Evolutionary conservation across 2,113 vertebrate species (phyloP).

Genomic region (Syrrhaptes paradoxus): DNA sequence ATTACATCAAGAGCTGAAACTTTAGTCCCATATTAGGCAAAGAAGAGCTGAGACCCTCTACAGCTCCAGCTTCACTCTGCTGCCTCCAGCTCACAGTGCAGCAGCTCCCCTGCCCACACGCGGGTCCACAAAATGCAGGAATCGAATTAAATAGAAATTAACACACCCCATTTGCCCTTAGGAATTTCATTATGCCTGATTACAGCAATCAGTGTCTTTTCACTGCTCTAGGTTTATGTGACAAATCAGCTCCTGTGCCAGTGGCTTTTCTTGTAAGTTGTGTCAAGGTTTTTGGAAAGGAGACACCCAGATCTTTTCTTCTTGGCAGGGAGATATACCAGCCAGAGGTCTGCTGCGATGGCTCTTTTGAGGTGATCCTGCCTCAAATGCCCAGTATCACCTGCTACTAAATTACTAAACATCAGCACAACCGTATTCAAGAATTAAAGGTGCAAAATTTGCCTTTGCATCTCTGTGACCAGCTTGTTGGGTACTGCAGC

Average conservation of each 20-base stretch:
- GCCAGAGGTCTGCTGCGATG: neutral
- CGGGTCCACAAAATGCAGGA: neutral
- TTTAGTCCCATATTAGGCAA: neutral
- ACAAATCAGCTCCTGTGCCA: neutral
- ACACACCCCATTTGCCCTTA: neutral
- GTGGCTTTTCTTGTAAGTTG: neutral
- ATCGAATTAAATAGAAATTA: constrained; percentile 20
- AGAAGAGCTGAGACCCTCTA: neutral
- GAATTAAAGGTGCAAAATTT: neutral
- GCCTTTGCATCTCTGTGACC: fast-evolving
- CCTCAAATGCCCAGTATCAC: neutral
- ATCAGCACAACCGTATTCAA: neutral
- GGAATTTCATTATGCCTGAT: constrained; percentile 27
- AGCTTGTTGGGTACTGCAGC: neutral
- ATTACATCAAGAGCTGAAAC: neutral
- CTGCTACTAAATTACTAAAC: neutral
- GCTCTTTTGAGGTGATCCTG: neutral
- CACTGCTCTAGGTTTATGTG: fast-evolving
- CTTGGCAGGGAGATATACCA: neutral
- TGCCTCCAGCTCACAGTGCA: fast-evolving
- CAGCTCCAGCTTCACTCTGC: neutral
- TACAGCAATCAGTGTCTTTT: neutral
- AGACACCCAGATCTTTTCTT: neutral
- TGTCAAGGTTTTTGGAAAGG: constrained; percentile 26
- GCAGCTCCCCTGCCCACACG: neutral